Conservation (phyloP, 2,797 vertebrate species). For the Nasua narica region DNA sequence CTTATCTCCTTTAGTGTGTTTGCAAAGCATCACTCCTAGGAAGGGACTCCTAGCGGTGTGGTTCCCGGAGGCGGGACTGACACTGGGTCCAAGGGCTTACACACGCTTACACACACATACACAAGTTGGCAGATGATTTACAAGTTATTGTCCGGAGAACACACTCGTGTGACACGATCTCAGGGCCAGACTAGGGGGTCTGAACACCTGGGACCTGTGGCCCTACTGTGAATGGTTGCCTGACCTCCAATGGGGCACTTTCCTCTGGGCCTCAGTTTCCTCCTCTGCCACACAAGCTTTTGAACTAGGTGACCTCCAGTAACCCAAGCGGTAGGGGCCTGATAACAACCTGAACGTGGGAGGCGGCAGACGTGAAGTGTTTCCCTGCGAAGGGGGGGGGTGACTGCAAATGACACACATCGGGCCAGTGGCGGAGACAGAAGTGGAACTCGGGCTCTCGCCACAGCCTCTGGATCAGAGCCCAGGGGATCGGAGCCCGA, state of each 20-base stretch:
- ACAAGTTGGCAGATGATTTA: neutral
- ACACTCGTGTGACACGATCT: neutral
- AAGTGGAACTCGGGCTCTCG: neutral
- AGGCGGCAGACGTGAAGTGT: neutral
- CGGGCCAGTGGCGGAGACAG: neutral
- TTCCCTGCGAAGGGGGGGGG: neutral
- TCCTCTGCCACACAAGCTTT: neutral
- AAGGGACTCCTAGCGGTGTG: neutral
- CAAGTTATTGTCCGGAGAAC: neutral
- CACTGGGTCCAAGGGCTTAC: neutral
- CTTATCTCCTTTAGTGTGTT: neutral
- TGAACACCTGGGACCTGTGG: neutral
- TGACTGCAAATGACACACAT: rapidly evolving
- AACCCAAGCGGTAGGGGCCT: neutral
- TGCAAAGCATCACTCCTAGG: neutral
- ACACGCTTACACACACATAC: neutral
- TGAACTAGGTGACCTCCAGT: neutral
- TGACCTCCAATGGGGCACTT: neutral
- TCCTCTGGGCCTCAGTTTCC: neutral
- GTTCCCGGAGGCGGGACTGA: neutral
- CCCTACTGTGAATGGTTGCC: neutral
- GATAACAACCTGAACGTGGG: neutral
- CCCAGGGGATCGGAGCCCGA: neutral
- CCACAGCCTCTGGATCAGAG: neutral
- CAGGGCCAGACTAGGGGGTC: neutral